phyloP scores from a whole-genome alignment of 2,888 invertebrate genomes.

The Siphonodentalium dalli region DNA sequence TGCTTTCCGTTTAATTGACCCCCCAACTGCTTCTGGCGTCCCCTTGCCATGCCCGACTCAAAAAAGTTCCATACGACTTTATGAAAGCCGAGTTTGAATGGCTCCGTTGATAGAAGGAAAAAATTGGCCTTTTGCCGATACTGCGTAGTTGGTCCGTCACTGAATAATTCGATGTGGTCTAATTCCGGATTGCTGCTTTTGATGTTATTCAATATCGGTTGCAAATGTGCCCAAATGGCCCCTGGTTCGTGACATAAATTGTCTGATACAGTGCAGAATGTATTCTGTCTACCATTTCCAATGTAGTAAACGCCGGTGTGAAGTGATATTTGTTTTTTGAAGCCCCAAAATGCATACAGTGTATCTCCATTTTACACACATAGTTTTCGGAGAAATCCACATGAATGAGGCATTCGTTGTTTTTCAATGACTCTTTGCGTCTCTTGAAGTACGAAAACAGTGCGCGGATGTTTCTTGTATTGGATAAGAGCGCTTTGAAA shows the following conservation, averaged over 20 bases:
- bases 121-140: conserved; percentile 63
- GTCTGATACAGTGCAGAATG: conserved; percentile 54
- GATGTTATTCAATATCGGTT: conserved; percentile 40
- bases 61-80: conserved; percentile 52
- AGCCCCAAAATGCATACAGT: conserved; percentile 29
- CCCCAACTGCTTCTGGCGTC: conserved; percentile 57
- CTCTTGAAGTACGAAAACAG: conserved; percentile 17
- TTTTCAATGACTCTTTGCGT: conserved; percentile 2
- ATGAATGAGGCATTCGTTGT: conserved; percentile 20
- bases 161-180: conserved; percentile 25
- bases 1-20: conserved; percentile 45
- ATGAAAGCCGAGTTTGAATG: conserved; percentile 18
- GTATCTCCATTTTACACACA: conserved; percentile 22
- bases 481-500: too few species aligned
- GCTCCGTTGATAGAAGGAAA: conserved; percentile 39
- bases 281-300: not conserved
- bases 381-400: conserved; percentile 24
- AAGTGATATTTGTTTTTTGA: conserved; percentile 24
- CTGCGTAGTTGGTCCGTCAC: conserved; percentile 55
- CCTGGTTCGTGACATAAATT: conserved; percentile 54
- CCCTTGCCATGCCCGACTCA: conserved; percentile 61
- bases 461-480: conserved; percentile 10
- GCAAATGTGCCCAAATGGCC: conserved; percentile 63
- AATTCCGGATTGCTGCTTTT: conserved; percentile 18
- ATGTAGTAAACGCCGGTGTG: conserved; percentile 26